Evolutionary conservation across 1,140 invertebrate species (phyloP).

Genomic region (Onthophagus taurus): DNA sequence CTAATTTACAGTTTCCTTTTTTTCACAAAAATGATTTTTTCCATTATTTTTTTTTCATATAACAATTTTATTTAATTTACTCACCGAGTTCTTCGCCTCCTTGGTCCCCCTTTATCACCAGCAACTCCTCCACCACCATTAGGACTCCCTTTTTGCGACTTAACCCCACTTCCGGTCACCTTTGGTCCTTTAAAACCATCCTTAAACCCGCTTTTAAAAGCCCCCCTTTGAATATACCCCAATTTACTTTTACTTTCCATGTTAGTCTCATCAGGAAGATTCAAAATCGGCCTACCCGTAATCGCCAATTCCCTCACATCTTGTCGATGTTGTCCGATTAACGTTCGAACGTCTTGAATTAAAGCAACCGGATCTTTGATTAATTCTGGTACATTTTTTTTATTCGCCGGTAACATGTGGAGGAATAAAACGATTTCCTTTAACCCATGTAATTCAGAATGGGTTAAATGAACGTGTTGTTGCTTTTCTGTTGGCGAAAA

Average conservation of each 20-base stretch:
- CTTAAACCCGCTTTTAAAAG: conserved; percentile 19
- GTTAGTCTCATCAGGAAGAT: conserved; percentile 20
- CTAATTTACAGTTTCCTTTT: too few species aligned
- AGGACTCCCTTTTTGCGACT: conserved; percentile 11
- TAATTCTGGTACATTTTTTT: conserved; percentile 87
- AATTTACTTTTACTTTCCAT: conserved; percentile 20
- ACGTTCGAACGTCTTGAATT: conserved; percentile 76
- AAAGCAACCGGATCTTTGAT: conserved; percentile 81
- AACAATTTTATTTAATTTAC: too few species aligned
- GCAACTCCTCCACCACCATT: conserved; percentile 30
- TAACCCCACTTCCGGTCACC: conserved; percentile 6
- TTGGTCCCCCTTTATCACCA: conserved; percentile 32
- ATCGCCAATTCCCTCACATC: conserved; percentile 75
- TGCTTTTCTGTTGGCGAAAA: conserved; percentile 33
- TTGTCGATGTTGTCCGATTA: conserved; percentile 80
- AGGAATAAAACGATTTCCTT: conserved; percentile 89
- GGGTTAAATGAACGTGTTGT: conserved; percentile 65
- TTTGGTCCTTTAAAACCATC: conserved; percentile 18
- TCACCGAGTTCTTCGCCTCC: conserved; percentile 31
- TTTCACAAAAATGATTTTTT: too few species aligned
- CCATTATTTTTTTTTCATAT: too few species aligned
- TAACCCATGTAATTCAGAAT: conserved; percentile 78
- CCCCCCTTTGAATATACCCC: conserved; percentile 12
- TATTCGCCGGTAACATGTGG: conserved; percentile 75
- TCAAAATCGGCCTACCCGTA: conserved; percentile 68